Evolutionary conservation across 2,888 invertebrate species (phyloP).

Genomic region (Eupithecia exiguata): DNA sequence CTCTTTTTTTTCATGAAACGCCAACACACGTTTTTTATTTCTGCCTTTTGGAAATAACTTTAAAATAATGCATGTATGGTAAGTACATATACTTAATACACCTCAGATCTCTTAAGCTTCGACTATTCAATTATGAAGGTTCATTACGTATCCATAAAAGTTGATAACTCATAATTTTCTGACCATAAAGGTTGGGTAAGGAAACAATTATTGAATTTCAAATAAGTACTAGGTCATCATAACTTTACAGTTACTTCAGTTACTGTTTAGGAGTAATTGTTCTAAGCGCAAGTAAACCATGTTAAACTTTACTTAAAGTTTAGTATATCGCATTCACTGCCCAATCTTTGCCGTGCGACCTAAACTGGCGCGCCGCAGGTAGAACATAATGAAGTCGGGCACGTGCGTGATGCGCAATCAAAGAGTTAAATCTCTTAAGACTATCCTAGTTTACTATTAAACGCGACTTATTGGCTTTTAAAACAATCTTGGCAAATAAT

Average conservation of each 20-base stretch:
- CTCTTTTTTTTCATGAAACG: not conserved
- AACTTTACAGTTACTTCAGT: not conserved
- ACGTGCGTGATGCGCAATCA: not conserved
- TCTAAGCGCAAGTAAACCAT: not conserved
- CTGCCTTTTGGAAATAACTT: not conserved
- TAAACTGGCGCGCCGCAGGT: not conserved
- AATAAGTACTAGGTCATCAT: not conserved
- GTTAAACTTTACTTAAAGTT: not conserved
- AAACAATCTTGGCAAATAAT: not conserved
- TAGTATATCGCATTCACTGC: not conserved
- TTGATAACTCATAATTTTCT: not conserved
- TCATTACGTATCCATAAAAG: not conserved
- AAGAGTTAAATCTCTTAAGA: not conserved
- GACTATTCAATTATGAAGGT: not conserved
- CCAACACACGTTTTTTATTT: not conserved
- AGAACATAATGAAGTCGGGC: not conserved
- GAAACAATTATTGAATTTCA: slow-evolving; percentile 2
- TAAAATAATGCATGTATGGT: not conserved
- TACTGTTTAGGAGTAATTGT: not conserved
- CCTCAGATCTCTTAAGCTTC: not conserved
- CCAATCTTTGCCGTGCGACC: not conserved
- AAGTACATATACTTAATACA: not conserved
- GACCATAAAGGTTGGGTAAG: not conserved
- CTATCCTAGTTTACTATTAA: not conserved
- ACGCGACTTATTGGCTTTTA: not conserved